Conservation (phyloP, 2,797 vertebrate genomes). For the Arnoldichthys spilopterus region DNA sequence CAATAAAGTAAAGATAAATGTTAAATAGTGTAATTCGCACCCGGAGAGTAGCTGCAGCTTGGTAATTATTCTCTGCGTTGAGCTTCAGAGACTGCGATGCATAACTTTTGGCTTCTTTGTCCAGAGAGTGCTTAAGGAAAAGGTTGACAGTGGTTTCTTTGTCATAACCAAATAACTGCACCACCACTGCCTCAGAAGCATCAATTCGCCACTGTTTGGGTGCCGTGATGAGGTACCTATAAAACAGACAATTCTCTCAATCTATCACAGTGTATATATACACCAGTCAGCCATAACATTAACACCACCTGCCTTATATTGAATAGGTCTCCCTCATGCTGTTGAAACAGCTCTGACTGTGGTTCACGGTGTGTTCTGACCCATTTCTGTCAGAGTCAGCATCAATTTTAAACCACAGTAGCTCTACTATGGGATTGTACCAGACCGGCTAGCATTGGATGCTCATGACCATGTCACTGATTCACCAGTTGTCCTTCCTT, state of each 20-base stretch:
- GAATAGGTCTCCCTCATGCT: too few species aligned
- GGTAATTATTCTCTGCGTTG: slow-evolving; percentile 78
- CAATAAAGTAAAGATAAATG: not conserved
- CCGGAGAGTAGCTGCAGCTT: slow-evolving; percentile 75
- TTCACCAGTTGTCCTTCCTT: too few species aligned
- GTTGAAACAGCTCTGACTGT: too few species aligned
- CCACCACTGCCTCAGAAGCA: slow-evolving; percentile 80
- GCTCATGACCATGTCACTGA: too few species aligned
- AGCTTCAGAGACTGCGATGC: slow-evolving; percentile 71
- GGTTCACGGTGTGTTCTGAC: too few species aligned
- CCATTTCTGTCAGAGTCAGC: too few species aligned
- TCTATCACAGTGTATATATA: too few species aligned
- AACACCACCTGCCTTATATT: too few species aligned
- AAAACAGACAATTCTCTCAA: slow-evolving; percentile 32
- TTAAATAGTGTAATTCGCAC: slow-evolving; percentile 65
- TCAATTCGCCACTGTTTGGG: slow-evolving; percentile 81
- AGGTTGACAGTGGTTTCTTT: slow-evolving; percentile 72
- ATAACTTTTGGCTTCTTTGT: slow-evolving; percentile 63
- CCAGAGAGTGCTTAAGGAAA: slow-evolving; percentile 82
- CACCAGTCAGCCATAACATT: not conserved
- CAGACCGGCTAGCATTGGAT: too few species aligned
- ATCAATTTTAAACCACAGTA: too few species aligned
- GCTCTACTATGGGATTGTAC: too few species aligned
- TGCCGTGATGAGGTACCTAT: slow-evolving; percentile 87
- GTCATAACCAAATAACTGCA: slow-evolving; percentile 84